Base-by-base conservation (phyloP, 2,113 vertebrate genomes). In the Irena cyanogastra region DNA sequence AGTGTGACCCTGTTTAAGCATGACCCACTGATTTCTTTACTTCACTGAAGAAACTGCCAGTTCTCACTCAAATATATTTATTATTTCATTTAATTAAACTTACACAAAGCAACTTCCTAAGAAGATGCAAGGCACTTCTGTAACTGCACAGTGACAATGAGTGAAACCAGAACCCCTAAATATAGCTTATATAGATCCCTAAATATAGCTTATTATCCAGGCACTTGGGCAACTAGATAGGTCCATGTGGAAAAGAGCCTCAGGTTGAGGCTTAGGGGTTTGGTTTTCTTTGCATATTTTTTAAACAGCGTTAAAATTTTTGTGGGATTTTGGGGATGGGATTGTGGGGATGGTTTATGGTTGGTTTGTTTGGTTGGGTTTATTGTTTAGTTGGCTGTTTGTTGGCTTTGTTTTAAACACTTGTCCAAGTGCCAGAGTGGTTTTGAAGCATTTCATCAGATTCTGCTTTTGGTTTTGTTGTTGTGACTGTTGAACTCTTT, bases 171-270 rank as follows among this genome's bases (percentile, higher is more conserved):
- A 90, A 89, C 20, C 71, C 31, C 23, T 74, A 72, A 53, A 79
- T 33, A 69, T 20, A 83, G 35, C 56, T 49, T 17, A 6, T 54
- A 37, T 7, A 37, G 69, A 44, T 85, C 50, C 90, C 92, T 94
- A 94, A 96, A 96, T 92, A 91, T 82, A 95, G 90, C 54, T 56
- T 31, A 63, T 92, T 95, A 89, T 78, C 72, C 85, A n/a, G 68
- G 42, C 75, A 30, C 75, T 72, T 44, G 41, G 47, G 72, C 37
- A 63, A 6, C 41, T 19, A 49, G 66, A 39, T 83, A 56, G 3
- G 39, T 54, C 44, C 42, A 2, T 8, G 1, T 23, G 35, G 78
- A 65, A 35, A 54, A 28, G 54, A 77, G 59, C 30, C 47, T 65
- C 42, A 15, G 11, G 23, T n/a, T 69, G 35, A 61, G 33, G 35